Evolutionary conservation across 2,797 vertebrate genomes (phyloP).

Genomic region (Chromobotia macracanthus): DNA sequence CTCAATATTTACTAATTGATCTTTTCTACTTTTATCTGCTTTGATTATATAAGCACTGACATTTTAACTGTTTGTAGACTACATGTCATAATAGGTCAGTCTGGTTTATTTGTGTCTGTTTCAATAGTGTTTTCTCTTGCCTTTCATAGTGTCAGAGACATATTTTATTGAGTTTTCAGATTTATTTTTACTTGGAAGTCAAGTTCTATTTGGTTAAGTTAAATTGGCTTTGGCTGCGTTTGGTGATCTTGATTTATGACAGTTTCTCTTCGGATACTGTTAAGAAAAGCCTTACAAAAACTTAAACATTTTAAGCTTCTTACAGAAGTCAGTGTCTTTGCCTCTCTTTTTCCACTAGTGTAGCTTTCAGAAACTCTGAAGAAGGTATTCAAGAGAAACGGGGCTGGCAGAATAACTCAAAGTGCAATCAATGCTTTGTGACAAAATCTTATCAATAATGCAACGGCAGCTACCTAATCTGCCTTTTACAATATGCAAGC

Average conservation of each 20-base stretch:
- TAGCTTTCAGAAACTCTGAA: conserved; percentile 16
- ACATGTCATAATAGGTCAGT: neutral
- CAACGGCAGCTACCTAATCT: conserved; percentile 50
- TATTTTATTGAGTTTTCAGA: neutral
- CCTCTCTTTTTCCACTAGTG: conserved; percentile 1
- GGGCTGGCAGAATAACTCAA: conserved; percentile 30
- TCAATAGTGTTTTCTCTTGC: neutral
- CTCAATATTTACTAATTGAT: no score
- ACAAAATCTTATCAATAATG: conserved; percentile 59
- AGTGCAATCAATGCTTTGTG: no score
- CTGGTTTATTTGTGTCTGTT: neutral
- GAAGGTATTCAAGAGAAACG: conserved; percentile 51
- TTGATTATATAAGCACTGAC: neutral
- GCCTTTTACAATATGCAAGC: conserved; percentile 26
- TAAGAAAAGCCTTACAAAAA: conserved; percentile 33
- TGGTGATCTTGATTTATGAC: neutral
- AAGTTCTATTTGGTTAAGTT: neutral
- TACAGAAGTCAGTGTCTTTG: conserved; percentile 22
- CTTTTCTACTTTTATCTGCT: neutral
- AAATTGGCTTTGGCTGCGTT: conserved; percentile 14
- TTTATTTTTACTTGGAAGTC: neutral
- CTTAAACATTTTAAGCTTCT: conserved; percentile 55
- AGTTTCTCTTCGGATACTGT: conserved; percentile 21
- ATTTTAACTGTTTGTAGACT: neutral
- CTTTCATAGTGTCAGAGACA: neutral